phyloP scores from a whole-genome alignment of 2,113 vertebrate species.

The Takifugu flavidus region DNA sequence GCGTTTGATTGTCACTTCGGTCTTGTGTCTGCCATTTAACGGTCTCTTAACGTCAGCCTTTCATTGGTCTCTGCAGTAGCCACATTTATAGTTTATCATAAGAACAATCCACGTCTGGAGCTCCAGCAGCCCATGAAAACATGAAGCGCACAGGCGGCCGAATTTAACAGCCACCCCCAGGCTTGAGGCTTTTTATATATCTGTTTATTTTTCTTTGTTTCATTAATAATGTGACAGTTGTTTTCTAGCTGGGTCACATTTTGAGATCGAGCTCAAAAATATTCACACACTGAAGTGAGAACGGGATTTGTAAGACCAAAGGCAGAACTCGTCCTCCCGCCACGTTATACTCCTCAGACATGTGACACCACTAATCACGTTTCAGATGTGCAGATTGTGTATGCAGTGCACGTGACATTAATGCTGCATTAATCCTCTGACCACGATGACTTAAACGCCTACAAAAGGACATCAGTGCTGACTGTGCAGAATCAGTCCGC shows the following conservation, averaged over 20 bases:
- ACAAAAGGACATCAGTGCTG: constrained; percentile 4
- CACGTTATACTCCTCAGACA: not conserved
- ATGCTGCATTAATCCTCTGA: constrained; percentile 37
- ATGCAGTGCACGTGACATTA: constrained; percentile 30
- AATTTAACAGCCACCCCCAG: not conserved
- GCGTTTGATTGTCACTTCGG: constrained; percentile 45
- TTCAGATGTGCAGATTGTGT: constrained; percentile 20
- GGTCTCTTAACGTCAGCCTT: constrained; percentile 9
- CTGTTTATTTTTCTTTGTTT: too few relatives aligned
- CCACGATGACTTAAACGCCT: constrained; percentile 14
- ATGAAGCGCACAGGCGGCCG: not conserved
- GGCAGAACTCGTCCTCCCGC: too few relatives aligned
- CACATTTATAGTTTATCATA: not conserved
- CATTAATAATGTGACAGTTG: too few relatives aligned
- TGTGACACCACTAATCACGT: constrained; percentile 38
- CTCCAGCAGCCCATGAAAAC: not conserved
- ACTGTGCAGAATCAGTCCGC: not conserved
- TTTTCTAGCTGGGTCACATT: too few relatives aligned
- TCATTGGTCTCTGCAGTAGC: constrained; percentile 2
- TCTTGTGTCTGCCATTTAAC: constrained; percentile 25
- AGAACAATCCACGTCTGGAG: not conserved
- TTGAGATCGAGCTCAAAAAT: too few relatives aligned
- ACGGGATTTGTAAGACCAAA: not conserved
- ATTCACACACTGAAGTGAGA: not conserved
- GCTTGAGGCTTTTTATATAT: too few relatives aligned